Evolutionary conservation across 2,797 vertebrate genomes (phyloP).

Genomic region (Spinus olivaceus): DNA sequence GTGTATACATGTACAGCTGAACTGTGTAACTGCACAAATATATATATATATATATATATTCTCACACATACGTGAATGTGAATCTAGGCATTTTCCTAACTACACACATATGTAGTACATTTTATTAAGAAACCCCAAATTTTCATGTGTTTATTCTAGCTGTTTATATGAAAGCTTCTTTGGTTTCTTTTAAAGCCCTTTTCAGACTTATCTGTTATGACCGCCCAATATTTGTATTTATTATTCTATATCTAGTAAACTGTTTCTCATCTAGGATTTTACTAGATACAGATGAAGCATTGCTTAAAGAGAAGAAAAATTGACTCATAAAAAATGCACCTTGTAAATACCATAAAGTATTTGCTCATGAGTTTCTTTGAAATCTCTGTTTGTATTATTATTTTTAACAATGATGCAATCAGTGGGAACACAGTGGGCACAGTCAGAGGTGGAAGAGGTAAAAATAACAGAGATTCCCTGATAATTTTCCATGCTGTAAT

Average conservation of each 20-base stretch:
- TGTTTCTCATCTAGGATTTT: slow-evolving; percentile 26
- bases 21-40: neutral
- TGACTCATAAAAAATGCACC: slow-evolving; percentile 67
- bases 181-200: neutral
- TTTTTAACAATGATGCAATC: slow-evolving; percentile 4
- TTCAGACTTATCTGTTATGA: neutral
- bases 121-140: slow-evolving; percentile 8
- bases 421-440: neutral
- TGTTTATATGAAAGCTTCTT: slow-evolving; percentile 6
- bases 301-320: slow-evolving; percentile 39
- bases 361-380: slow-evolving; percentile 42
- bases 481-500: neutral
- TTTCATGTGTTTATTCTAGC: slow-evolving; percentile 21
- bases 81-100: slow-evolving; percentile 12
- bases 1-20: neutral
- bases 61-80: neutral
- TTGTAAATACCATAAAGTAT: slow-evolving; percentile 54
- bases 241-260: slow-evolving; percentile 23
- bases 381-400: slow-evolving; percentile 34
- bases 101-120: neutral
- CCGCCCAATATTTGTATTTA: slow-evolving; percentile 8
- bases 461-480: neutral
- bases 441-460: neutral
- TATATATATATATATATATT: slow-evolving; percentile 22
- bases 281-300: slow-evolving; percentile 11